Percentiles rank a stretch among this genome's conserved stretches.
phyloP scores from a whole-genome alignment of 1,140 invertebrate genomes.

The Hylyphantes graminicola region DNA sequence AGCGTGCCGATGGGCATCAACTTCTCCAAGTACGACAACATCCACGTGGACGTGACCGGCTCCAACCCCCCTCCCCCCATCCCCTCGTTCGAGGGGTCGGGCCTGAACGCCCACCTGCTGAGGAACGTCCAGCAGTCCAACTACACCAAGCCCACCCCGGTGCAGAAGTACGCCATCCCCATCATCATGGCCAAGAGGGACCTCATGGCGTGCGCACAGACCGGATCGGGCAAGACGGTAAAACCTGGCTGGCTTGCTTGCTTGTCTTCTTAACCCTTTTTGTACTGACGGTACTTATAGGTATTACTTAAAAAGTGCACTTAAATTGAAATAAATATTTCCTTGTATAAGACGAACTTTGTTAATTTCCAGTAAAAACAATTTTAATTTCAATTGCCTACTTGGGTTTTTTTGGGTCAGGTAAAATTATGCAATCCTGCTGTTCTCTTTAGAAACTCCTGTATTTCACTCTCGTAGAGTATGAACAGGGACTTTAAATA shows the following conservation, averaged over 20 bases:
- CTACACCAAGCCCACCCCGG: constrained; percentile 90
- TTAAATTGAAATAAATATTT: too few relatives aligned
- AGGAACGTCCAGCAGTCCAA: constrained; percentile 84
- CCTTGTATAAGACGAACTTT: too few relatives aligned
- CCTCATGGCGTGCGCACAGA: constrained; percentile 97
- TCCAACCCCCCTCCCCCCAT: constrained; percentile 76
- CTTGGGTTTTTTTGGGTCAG: too few relatives aligned
- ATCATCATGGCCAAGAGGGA: constrained; percentile 83
- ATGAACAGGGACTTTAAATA: too few relatives aligned
- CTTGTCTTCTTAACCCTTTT: too few relatives aligned
- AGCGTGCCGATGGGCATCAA: constrained; percentile 85
- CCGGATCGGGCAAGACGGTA: constrained; percentile 95
- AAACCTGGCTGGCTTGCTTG: constrained; percentile 62
- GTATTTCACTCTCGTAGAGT: too few relatives aligned
- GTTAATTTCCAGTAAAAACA: too few relatives aligned
- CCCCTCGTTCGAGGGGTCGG: constrained; percentile 77
- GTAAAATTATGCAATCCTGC: too few relatives aligned
- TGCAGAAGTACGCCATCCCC: constrained; percentile 92
- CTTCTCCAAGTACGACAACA: constrained; percentile 87
- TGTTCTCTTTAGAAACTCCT: too few relatives aligned
- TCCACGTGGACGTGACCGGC: constrained; percentile 83
- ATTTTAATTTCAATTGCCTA: too few relatives aligned
- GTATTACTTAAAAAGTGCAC: too few relatives aligned
- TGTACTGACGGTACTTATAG: too few relatives aligned
- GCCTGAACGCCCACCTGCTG: constrained; percentile 73